A percentile compares a stretch with the other conserved stretches of the same genome.
These are phyloP conservation scores for Corvus cornix DNA, from an alignment of 2,113 vertebrate species.

Conservation along the genomic window DNA sequence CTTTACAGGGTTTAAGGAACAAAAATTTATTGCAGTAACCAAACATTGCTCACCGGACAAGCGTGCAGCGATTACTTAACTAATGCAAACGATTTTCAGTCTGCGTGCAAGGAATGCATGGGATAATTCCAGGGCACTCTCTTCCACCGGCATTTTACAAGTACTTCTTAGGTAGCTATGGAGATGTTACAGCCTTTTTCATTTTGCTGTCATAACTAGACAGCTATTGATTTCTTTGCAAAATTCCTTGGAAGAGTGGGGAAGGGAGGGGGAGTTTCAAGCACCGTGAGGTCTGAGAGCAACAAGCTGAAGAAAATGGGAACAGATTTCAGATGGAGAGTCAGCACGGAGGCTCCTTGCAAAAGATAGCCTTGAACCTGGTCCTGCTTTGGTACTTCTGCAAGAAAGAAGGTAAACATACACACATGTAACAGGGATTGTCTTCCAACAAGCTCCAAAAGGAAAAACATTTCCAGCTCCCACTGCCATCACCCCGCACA, in stretches of 20 bases:
- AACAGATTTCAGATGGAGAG: neutral
- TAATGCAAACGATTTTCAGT: constrained; percentile 39
- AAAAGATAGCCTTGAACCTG: neutral
- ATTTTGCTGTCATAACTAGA: constrained; percentile 30
- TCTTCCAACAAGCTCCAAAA: neutral
- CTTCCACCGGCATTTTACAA: neutral
- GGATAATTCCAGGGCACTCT: neutral
- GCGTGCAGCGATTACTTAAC: constrained; percentile 7
- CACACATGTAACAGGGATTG: neutral
- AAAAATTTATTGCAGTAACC: neutral
- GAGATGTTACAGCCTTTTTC: constrained; percentile 15
- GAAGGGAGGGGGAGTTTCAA: neutral
- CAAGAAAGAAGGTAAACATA: neutral
- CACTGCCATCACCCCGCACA: neutral
- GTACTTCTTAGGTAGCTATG: constrained; percentile 27
- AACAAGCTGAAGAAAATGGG: neutral
- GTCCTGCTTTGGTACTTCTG: neutral
- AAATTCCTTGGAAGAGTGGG: constrained; percentile 4
- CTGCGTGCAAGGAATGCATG: constrained; percentile 20
- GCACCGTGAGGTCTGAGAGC: neutral
- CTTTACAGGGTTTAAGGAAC: neutral
- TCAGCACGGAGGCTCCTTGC: neutral
- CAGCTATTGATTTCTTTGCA: constrained; percentile 4
- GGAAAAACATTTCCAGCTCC: neutral
- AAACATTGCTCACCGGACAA: neutral